These are phyloP conservation scores for Meteorus cinctellus DNA, from an alignment of 2,888 invertebrate genomes.

Conservation along the genomic window DNA sequence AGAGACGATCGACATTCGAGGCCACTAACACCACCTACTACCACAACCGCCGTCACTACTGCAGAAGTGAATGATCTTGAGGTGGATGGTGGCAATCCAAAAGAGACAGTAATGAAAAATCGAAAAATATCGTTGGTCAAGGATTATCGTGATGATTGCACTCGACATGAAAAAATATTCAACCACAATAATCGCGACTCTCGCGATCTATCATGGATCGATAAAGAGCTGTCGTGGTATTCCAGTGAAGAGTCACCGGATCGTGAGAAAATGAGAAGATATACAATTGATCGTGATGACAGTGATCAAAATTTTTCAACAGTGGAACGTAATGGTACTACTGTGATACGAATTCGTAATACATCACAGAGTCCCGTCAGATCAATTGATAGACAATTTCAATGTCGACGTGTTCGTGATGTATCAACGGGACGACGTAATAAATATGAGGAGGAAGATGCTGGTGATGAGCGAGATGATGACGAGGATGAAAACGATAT, in stretches of 20 bases:
- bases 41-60: background rate
- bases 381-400: conserved; percentile 29
- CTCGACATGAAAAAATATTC: conserved; percentile 16
- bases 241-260: conserved; percentile 57
- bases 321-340: conserved; percentile 62
- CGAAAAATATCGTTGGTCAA: conserved; percentile 39
- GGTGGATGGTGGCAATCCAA: conserved; percentile 23
- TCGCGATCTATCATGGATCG: conserved; percentile 39
- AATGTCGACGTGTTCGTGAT: conserved; percentile 16
- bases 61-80: conserved; percentile 36
- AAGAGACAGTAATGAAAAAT: background rate
- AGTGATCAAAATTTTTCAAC: conserved; percentile 52
- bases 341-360: conserved; percentile 62
- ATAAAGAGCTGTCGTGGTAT: conserved; percentile 42
- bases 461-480: conserved; percentile 54
- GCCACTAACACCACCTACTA: conserved; percentile 63
- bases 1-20: conserved; percentile 60
- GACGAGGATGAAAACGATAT: conserved; percentile 26
- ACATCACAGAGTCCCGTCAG: conserved; percentile 53
- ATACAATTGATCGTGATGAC: conserved; percentile 55
- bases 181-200: conserved; percentile 34
- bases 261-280: conserved; percentile 59
- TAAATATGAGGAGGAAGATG: conserved; percentile 56
- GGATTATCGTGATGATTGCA: conserved; percentile 37
- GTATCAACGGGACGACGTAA: conserved; percentile 34